phyloP scores from a whole-genome alignment of 2,888 invertebrate genomes.

The Aquatica leii region DNA sequence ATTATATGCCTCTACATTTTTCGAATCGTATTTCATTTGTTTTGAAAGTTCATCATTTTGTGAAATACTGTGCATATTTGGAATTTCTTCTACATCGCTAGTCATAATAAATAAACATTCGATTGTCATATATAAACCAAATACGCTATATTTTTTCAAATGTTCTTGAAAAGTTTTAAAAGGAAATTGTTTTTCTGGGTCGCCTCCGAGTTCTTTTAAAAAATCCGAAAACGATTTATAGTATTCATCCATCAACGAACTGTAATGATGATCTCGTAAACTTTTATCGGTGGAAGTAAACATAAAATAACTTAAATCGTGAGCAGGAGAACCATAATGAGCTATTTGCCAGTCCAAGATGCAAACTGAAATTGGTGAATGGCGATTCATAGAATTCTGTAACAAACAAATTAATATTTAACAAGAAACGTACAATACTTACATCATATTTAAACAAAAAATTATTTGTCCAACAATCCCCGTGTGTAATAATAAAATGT shows the following conservation, averaged over 20 bases:
- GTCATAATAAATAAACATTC: slow-evolving; percentile 45
- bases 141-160: slow-evolving; percentile 46
- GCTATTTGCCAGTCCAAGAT: slow-evolving; percentile 45
- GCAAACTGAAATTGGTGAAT: slow-evolving; percentile 18
- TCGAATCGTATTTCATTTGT: slow-evolving; percentile 26
- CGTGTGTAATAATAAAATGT: slow-evolving; percentile 14
- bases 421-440: neutral
- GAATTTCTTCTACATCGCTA: slow-evolving; percentile 40
- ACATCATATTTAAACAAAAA: slow-evolving; percentile 18
- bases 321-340: slow-evolving; percentile 42
- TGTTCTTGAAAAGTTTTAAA: slow-evolving; percentile 47
- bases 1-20: slow-evolving; percentile 36
- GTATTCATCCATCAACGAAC: slow-evolving; percentile 49
- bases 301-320: slow-evolving; percentile 52
- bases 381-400: neutral
- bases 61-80: slow-evolving; percentile 33
- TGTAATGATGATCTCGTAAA: slow-evolving; percentile 46
- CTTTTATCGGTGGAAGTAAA: slow-evolving; percentile 50
- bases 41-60: slow-evolving; percentile 10
- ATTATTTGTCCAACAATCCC: slow-evolving; percentile 23
- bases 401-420: neutral
- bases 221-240: slow-evolving; percentile 45
- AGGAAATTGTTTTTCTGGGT: slow-evolving; percentile 47
- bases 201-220: slow-evolving; percentile 44
- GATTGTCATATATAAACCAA: slow-evolving; percentile 45